Evolutionary conservation across 1,140 invertebrate species (phyloP), one percentile per base, ranked within the genome.

Genomic region (Lethrus apterus): DNA sequence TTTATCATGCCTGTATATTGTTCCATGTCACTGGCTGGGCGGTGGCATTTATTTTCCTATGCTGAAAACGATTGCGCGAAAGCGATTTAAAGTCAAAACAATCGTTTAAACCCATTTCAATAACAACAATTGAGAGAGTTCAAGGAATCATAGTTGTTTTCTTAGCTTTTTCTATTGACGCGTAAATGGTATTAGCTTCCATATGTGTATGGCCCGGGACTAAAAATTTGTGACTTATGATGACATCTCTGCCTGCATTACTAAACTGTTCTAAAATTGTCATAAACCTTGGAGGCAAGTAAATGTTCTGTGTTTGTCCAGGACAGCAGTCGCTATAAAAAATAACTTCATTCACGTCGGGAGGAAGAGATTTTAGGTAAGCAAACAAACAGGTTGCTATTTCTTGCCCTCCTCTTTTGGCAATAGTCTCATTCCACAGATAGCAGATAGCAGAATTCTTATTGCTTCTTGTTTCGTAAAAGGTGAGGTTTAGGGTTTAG

Each of bases 141-240:
- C 23, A n/a, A 26, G 5, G 23, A 26, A 26, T 26, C 5, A 26
- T 42, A 7, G 3, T 35, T 50, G 20, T 36, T 20, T 52, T 55
- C 21, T 52, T 56, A 30, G 46, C 35, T 14, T 33, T 43, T 49
- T 56, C 50, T 13, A 51, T 56, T 10, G 32, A 11, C 1, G 48
- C 45, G 38, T 56, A 52, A 14, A 48, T 48, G 10, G 32, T 18
- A 20, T 56, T 52, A 44, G 52, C 55, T 33, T 56, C 55, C 52
- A 56, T 51, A 24, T 51, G 48, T 13, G 52, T 56, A 43, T 56
- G 52, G 2, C 17, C 36, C 8, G 17, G 36, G n/a, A 21, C 19
- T 14, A 40, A 23, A 42, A 42, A 42, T 42, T 29, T 42, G 18
- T 42, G 40, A 40, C n/a, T n/a, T n/a, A n/a, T n/a, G n/a, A n/a